A percentile compares a stretch with the other conserved stretches of the same genome.
Evolutionary conservation across 2,113 vertebrate genomes (phyloP).

Genomic region (Grammomys surdaster): DNA sequence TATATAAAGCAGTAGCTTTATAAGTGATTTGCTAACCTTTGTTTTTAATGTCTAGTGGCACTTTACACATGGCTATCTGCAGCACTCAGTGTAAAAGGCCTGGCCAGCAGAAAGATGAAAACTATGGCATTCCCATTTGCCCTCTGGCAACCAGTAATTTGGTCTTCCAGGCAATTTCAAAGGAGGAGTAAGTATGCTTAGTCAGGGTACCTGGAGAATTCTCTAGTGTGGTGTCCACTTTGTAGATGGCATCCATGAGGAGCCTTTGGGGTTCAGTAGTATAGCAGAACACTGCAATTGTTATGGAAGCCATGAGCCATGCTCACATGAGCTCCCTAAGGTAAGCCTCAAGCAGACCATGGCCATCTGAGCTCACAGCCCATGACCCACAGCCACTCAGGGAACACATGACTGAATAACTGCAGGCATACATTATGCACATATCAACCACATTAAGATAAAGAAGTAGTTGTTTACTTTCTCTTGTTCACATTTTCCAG

Average conservation of each 20-base stretch:
- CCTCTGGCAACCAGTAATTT: neutral
- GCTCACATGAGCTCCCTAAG: neutral
- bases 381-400: neutral
- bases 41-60: neutral
- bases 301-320: neutral
- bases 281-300: neutral
- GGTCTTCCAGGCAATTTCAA: neutral
- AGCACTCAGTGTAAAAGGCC: neutral
- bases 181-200: neutral
- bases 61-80: neutral
- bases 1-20: neutral
- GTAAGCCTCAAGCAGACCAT: neutral
- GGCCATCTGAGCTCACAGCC: neutral
- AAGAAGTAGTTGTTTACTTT: neutral
- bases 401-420: neutral
- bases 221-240: neutral
- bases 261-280: neutral
- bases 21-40: neutral
- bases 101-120: constrained; percentile 8
- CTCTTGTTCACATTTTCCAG: constrained; percentile 19
- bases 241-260: neutral
- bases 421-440: neutral
- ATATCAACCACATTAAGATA: constrained; percentile 14
- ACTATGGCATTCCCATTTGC: neutral
- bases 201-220: neutral